Percentiles rank a stretch among this genome's conserved stretches.
Evolutionary conservation across 2,797 vertebrate species (phyloP).

Genomic region (Dryobates pubescens): DNA sequence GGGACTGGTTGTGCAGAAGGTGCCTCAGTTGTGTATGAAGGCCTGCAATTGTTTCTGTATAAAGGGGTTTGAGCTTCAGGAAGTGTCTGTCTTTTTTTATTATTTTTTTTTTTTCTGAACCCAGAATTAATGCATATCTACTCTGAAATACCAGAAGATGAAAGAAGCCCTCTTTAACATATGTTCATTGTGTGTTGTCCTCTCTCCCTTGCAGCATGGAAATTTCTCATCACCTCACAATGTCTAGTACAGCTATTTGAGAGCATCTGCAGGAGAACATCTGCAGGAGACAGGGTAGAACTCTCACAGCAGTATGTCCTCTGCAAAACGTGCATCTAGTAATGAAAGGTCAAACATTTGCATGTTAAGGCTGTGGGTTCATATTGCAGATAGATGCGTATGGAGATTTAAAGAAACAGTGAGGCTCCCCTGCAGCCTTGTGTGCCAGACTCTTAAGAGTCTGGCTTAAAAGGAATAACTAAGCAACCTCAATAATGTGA

Average conservation of each 20-base stretch:
- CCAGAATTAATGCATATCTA: background rate
- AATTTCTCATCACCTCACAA: background rate
- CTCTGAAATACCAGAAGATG: background rate
- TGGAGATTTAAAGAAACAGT: slow-evolving; percentile 25
- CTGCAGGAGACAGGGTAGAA: background rate
- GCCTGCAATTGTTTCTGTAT: background rate
- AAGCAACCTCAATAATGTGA: background rate
- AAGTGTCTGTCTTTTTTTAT: background rate
- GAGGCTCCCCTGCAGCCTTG: background rate
- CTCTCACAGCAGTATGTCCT: background rate
- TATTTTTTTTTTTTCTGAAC: background rate
- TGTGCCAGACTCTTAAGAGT: background rate
- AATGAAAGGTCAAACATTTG: slow-evolving; percentile 35
- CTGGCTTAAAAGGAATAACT: background rate
- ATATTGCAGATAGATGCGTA: background rate
- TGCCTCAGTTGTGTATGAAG: background rate
- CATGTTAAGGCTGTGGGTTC: background rate
- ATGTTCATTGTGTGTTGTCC: background rate
- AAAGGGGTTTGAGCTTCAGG: background rate
- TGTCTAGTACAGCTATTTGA: background rate
- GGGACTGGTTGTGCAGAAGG: background rate
- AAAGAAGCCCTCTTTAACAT: background rate
- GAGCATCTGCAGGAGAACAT: background rate
- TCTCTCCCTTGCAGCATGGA: background rate
- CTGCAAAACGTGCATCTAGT: background rate